These are phyloP conservation scores for Pseudolaguvia tuberculata DNA, from an alignment of 2,113 vertebrate species.

Conservation along the genomic window DNA sequence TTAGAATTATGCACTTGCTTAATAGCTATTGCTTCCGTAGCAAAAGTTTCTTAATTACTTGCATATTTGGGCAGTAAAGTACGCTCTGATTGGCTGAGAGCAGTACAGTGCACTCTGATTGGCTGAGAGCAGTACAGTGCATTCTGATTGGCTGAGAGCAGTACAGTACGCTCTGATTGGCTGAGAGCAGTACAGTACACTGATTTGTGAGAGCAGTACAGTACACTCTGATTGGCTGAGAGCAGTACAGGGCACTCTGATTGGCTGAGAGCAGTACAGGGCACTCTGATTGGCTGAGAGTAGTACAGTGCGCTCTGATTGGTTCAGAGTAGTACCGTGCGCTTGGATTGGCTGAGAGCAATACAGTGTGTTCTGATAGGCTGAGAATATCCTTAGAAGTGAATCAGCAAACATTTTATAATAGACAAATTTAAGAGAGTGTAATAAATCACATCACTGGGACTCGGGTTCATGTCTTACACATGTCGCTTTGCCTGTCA, in stretches of 20 bases:
- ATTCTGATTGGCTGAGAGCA: no score
- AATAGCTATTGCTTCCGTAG: background rate
- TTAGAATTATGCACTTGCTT: background rate
- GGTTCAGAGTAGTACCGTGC: background rate
- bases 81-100: no score
- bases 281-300: no score
- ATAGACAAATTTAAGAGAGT: background rate
- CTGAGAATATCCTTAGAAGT: background rate
- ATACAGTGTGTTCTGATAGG: background rate
- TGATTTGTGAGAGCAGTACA: no score
- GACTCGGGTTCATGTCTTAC: background rate
- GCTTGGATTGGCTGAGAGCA: no score
- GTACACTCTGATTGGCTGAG: background rate
- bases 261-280: background rate
- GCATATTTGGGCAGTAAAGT: no score
- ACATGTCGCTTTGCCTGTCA: background rate
- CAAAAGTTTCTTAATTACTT: background rate
- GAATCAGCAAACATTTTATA: background rate
- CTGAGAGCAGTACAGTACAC: no score
- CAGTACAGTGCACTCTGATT: no score
- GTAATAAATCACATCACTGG: background rate
- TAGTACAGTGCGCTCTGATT: no score
- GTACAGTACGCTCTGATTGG: no score
- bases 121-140: no score
- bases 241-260: background rate